Percentiles rank a stretch among this genome's conserved stretches.
Conservation (phyloP, 2,797 vertebrate species). For the Melanotaenia pygmaea region DNA sequence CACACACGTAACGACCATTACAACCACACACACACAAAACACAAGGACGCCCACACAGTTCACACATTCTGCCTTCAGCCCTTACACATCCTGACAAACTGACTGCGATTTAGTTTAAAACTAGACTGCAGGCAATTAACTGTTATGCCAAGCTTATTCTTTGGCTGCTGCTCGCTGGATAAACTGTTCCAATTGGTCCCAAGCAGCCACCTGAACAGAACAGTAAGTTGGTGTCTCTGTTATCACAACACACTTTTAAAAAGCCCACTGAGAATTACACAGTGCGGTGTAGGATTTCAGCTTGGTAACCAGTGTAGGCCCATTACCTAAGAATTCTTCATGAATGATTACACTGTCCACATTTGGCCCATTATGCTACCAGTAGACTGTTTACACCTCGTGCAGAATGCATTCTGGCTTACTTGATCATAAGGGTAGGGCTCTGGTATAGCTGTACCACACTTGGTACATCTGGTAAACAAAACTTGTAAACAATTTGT, state of each 20-base stretch:
- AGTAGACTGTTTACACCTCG: neutral
- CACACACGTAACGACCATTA: constrained; percentile 49
- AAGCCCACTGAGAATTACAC: constrained; percentile 60
- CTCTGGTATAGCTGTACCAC: neutral
- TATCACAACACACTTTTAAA: constrained; percentile 70
- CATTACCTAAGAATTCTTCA: constrained; percentile 25
- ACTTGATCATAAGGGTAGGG: neutral
- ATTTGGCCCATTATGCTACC: constrained; percentile 12
- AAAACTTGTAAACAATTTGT: too few species aligned
- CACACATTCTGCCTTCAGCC: constrained; percentile 57
- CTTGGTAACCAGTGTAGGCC: constrained; percentile 28
- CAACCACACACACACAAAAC: constrained; percentile 53
- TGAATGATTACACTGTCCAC: constrained; percentile 24
- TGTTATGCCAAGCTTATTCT: constrained; percentile 77
- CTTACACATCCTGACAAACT: constrained; percentile 47
- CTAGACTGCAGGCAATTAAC: constrained; percentile 75
- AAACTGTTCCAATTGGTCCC: constrained; percentile 78
- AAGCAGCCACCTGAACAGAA: constrained; percentile 71
- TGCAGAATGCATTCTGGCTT: neutral
- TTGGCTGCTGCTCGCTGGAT: constrained; percentile 69
- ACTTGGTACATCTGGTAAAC: neutral
- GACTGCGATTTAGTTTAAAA: constrained; percentile 79
- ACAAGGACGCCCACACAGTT: constrained; percentile 38
- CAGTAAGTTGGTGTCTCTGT: constrained; percentile 73
- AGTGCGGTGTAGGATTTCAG: constrained; percentile 44